Conservation (phyloP, 1,140 invertebrate genomes). For the Melipona quadrifasciata region DNA sequence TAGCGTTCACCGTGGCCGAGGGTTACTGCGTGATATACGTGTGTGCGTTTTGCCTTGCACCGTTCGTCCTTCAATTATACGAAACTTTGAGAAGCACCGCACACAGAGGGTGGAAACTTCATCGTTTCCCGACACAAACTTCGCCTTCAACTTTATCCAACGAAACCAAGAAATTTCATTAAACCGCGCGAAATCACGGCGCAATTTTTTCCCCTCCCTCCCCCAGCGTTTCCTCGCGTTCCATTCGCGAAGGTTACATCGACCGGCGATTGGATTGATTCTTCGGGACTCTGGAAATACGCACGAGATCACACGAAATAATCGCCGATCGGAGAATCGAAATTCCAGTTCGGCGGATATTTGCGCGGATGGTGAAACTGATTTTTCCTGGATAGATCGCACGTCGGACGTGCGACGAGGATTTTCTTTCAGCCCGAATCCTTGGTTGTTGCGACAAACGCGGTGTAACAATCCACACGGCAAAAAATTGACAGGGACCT, state of each 20-base stretch:
- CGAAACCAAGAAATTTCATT: conserved; percentile 3
- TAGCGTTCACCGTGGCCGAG: neutral
- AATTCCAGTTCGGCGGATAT: neutral
- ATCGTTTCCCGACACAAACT: neutral
- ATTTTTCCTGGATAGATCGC: neutral
- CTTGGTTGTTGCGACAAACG: no score
- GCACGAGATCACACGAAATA: neutral
- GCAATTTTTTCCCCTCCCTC: no score
- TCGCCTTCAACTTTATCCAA: neutral
- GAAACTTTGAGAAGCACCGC: neutral
- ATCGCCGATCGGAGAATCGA: no score
- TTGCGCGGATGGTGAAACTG: neutral
- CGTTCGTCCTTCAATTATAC: neutral
- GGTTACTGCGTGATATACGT: neutral
- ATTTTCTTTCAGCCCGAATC: no score
- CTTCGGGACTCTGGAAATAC: neutral
- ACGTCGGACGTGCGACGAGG: no score
- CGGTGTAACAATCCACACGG: no score
- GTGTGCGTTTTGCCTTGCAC: neutral
- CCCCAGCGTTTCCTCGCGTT: no score
- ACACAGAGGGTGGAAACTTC: neutral
- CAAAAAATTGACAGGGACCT: no score
- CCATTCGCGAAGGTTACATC: neutral
- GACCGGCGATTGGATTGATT: neutral
- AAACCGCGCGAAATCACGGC: neutral